phyloP scores from a whole-genome alignment of 2,888 invertebrate species.

The Lasioglossum morio region DNA sequence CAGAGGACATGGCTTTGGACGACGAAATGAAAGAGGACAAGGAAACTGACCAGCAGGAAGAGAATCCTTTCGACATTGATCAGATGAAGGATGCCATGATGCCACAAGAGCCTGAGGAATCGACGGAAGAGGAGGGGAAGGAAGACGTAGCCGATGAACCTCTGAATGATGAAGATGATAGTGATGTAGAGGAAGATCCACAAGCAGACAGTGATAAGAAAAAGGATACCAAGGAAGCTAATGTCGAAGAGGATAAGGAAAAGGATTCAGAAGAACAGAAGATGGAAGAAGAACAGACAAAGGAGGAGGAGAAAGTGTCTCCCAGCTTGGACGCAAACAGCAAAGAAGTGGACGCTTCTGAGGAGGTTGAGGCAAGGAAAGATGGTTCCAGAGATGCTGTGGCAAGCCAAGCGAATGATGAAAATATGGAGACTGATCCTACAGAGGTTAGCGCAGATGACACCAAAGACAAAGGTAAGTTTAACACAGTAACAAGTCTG shows the following conservation, averaged over 20 bases:
- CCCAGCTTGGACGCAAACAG: slow-evolving; percentile 82
- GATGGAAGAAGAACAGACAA: slow-evolving; percentile 75
- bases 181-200: slow-evolving; percentile 76
- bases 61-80: slow-evolving; percentile 95
- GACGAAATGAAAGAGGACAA: slow-evolving; percentile 88
- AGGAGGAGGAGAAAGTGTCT: slow-evolving; percentile 79
- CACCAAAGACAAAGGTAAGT: slow-evolving; percentile 87
- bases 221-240: slow-evolving; percentile 85
- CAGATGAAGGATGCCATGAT: slow-evolving; percentile 87
- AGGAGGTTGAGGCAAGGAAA: slow-evolving; percentile 84
- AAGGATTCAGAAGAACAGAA: slow-evolving; percentile 70
- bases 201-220: slow-evolving; percentile 78
- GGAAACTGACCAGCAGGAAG: slow-evolving; percentile 87
- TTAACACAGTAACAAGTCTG: not conserved
- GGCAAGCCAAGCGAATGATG: slow-evolving; percentile 82
- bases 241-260: slow-evolving; percentile 81
- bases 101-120: slow-evolving; percentile 80
- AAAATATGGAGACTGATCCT: slow-evolving; percentile 66
- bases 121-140: slow-evolving; percentile 75
- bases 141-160: not conserved
- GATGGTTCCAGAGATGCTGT: slow-evolving; percentile 84
- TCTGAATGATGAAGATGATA: not conserved
- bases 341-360: slow-evolving; percentile 84
- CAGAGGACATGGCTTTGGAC: slow-evolving; percentile 94
- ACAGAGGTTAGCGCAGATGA: slow-evolving; percentile 85